Conservation (phyloP, 2,888 invertebrate species). For the Exephanes ischioxanthus region DNA sequence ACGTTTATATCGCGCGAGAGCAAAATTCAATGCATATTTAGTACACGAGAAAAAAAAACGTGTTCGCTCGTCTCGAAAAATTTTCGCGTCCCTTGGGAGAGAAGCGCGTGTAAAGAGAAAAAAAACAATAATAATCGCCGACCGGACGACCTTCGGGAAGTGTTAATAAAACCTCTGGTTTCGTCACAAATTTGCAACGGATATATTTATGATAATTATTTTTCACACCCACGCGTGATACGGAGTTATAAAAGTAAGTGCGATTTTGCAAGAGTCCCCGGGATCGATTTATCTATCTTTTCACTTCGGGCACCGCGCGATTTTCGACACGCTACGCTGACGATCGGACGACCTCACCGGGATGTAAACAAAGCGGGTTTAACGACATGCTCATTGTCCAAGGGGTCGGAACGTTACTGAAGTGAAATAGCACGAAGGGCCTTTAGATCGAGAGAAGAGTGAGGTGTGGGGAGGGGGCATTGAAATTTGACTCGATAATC, state of each 20-base stretch:
- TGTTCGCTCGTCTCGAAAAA: neutral
- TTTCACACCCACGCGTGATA: conserved; percentile 18
- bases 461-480: neutral
- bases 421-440: conserved; percentile 19
- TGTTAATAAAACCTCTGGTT: conserved; percentile 19
- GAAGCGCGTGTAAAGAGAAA: neutral
- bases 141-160: conserved; percentile 39
- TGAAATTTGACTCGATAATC: neutral
- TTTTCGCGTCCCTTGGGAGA: neutral
- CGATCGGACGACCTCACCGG: conserved; percentile 37
- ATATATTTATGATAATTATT: conserved; percentile 30
- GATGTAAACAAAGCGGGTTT: conserved; percentile 61
- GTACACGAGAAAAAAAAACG: neutral
- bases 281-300: conserved; percentile 19
- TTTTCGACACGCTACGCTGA: conserved; percentile 11
- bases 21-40: neutral
- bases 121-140: neutral
- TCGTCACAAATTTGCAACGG: neutral
- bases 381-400: conserved; percentile 53
- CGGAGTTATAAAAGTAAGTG: neutral
- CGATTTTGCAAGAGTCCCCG: conserved; percentile 33
- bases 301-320: neutral
- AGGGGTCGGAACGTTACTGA: conserved; percentile 33
- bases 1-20: neutral
- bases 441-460: neutral